Evolutionary conservation across 2,888 invertebrate genomes (phyloP), one percentile per base, ranked within the genome.

Genomic region (Drosophila nigricruria): DNA sequence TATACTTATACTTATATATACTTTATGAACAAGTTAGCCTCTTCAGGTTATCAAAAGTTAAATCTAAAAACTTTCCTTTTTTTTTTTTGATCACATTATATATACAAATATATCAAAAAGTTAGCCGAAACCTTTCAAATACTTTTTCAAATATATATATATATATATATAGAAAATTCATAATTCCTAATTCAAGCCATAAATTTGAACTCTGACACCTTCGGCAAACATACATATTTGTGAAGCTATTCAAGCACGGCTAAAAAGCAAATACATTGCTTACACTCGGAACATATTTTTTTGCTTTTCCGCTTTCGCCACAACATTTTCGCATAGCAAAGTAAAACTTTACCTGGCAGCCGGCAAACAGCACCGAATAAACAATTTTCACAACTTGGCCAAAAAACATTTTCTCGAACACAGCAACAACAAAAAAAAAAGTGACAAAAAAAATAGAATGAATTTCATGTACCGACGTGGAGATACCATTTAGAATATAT

Each of bases 271-370:
- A 58, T 58, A 58, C 57, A 45, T 58, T 34, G 34, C 45, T 45
- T 18, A 45, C 57, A 43, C 27, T 67, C 32, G n/a, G 30, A 59
- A 32, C 52, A 52, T 52, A 60, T 70, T 70, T 69, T 67, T 52
- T 25, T 16, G 12, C 50, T 34, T 59, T 70, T 50, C 23, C 34
- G 10, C 18, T 60, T 38, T 27, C 12, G 20, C 40, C 20, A 5
- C 49, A 49, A 32, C 16, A 18, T 49, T 47, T 40, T 16, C 38
- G 57, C 38, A 56, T 20, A n/a, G 25, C 38, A 49, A 67, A 47
- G 47, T 49, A 57, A 67, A 64, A 65, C 32, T 53, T 53, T 27
- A 70, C 32, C 68, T 43, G 43, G 59, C 43, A 34, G 58, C 32
- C 10, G 38, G 23, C 68, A 52, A 36, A 27, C 42, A 36, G 6